phyloP scores from a whole-genome alignment of 2,113 vertebrate genomes.

The Pelobates fuscus region DNA sequence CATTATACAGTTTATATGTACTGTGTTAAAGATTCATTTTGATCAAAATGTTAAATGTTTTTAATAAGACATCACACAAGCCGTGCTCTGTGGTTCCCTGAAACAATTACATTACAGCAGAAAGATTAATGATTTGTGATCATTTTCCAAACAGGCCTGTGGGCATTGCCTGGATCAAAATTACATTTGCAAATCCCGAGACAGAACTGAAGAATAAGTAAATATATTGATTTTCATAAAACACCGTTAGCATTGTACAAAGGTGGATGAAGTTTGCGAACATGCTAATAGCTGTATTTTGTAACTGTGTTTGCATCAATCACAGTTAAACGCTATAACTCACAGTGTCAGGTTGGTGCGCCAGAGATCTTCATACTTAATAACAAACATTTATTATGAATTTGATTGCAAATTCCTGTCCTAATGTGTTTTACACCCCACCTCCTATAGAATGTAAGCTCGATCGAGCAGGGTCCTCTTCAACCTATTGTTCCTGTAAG shows the following conservation, averaged over 20 bases:
- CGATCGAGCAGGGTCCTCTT: no score
- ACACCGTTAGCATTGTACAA: not conserved
- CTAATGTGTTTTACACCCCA: no score
- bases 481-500: no score
- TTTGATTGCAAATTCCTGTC: no score
- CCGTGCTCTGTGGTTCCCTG: not conserved
- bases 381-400: not conserved
- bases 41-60: no score
- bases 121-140: constrained; percentile 18
- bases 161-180: constrained; percentile 20
- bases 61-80: constrained; percentile 21
- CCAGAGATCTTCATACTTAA: constrained; percentile 1
- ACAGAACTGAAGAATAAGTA: not conserved
- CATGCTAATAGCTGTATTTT: not conserved
- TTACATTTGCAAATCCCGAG: not conserved
- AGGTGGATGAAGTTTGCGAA: not conserved
- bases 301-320: not conserved
- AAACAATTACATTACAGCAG: not conserved
- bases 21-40: no score
- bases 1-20: no score
- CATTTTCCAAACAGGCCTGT: not conserved
- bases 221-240: constrained; percentile 20
- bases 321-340: not conserved
- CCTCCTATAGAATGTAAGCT: no score
- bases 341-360: not conserved